phyloP scores from a whole-genome alignment of 2,113 vertebrate genomes.

The Archilochus colubris region DNA sequence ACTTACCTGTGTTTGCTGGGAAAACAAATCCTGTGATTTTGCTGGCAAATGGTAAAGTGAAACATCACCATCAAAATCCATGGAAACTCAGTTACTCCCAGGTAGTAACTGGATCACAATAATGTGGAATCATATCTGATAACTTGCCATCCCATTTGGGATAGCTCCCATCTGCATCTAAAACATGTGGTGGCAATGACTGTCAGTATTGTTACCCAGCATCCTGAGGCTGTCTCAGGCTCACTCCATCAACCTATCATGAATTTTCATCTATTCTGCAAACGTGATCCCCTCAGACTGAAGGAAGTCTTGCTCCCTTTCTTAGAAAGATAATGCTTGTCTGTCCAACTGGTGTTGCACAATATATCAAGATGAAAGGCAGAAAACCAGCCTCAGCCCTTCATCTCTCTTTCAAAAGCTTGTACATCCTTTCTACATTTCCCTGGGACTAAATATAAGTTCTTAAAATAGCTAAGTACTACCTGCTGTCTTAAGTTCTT shows the following conservation, averaged over 20 bases:
- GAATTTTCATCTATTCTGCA: slow-evolving; percentile 37
- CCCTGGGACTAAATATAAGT: not conserved
- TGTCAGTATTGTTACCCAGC: not conserved
- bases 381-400: not conserved
- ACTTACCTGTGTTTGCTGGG: not conserved
- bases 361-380: slow-evolving; percentile 42
- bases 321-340: slow-evolving; percentile 5
- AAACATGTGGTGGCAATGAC: fast-evolving
- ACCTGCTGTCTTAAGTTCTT: not conserved
- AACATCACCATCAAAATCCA: not conserved
- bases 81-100: not conserved
- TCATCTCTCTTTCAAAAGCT: not conserved
- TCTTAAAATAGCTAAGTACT: slow-evolving; percentile 16
- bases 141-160: not conserved
- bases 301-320: slow-evolving; percentile 30
- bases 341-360: not conserved
- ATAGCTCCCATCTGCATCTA: not conserved
- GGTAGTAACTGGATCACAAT: not conserved
- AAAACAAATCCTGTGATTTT: not conserved
- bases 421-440: not conserved
- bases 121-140: not conserved
- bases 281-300: slow-evolving; percentile 11
- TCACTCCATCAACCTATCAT: not conserved
- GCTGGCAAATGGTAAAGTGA: not conserved
- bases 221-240: not conserved